phyloP scores from a whole-genome alignment of 2,113 vertebrate genomes.

The Tragelaphus scriptus region DNA sequence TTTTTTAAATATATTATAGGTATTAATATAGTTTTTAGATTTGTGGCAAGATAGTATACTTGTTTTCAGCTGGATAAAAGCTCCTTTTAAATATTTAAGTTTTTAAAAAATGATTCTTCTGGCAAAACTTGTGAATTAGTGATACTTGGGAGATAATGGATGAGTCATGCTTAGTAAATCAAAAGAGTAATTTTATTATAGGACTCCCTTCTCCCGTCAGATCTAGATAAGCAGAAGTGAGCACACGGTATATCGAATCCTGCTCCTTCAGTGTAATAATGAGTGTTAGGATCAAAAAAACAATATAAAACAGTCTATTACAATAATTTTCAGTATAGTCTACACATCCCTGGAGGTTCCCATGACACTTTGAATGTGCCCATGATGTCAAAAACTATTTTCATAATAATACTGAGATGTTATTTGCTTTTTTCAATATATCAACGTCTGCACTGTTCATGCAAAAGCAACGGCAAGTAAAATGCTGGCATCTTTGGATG shows the following conservation, averaged over 20 bases:
- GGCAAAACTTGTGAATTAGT: slow-evolving; percentile 15
- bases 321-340: neutral
- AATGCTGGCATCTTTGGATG: neutral
- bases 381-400: neutral
- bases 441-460: neutral
- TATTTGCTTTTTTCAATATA: neutral
- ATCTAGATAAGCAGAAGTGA: neutral
- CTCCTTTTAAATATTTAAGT: neutral
- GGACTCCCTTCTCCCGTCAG: neutral
- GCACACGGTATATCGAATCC: neutral
- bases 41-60: neutral
- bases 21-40: neutral
- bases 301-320: neutral
- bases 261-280: neutral
- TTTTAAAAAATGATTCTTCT: neutral
- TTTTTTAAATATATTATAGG: neutral
- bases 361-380: neutral
- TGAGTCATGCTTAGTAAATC: neutral
- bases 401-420: neutral
- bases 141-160: neutral
- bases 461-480: neutral
- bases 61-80: slow-evolving; percentile 13
- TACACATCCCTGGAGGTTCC: neutral
- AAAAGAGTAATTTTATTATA: slow-evolving; percentile 7
- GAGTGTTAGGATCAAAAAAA: neutral